A percentile compares a stretch with the other conserved stretches of the same genome.
Evolutionary conservation across 2,113 vertebrate genomes (phyloP).

Genomic region (Elanus axillaris): DNA sequence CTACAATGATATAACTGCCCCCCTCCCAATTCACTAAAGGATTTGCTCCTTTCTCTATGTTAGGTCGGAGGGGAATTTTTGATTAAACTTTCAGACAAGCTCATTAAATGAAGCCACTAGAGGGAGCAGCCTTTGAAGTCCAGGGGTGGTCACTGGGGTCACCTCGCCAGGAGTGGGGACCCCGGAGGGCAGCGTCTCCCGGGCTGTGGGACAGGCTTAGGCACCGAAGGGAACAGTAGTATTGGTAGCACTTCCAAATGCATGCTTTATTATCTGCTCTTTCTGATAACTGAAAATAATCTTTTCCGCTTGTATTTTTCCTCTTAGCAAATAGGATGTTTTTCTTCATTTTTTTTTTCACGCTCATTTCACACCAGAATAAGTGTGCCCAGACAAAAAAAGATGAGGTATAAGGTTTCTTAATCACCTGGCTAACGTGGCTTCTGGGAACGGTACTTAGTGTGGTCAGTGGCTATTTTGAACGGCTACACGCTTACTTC

Average conservation of each 20-base stretch:
- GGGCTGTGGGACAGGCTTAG: rapidly evolving
- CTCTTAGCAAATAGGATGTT: not conserved
- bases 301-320: not conserved
- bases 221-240: not conserved
- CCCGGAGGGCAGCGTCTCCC: not conserved
- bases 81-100: not conserved
- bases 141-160: not conserved
- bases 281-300: not conserved
- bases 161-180: rapidly evolving
- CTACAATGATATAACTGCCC: not conserved
- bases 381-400: not conserved
- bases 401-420: not conserved
- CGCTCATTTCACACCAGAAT: not conserved
- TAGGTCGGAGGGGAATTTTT: not conserved
- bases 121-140: slow-evolving; percentile 13
- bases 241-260: not conserved
- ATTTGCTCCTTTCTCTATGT: not conserved
- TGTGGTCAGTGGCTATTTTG: not conserved
- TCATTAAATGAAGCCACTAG: not conserved
- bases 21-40: not conserved
- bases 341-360: not conserved
- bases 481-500: rapidly evolving
- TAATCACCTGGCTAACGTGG: not conserved
- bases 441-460: not conserved
- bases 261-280: not conserved